Evolutionary conservation across 2,888 invertebrate species (phyloP).

Genomic region (Leptinotarsa juncta): DNA sequence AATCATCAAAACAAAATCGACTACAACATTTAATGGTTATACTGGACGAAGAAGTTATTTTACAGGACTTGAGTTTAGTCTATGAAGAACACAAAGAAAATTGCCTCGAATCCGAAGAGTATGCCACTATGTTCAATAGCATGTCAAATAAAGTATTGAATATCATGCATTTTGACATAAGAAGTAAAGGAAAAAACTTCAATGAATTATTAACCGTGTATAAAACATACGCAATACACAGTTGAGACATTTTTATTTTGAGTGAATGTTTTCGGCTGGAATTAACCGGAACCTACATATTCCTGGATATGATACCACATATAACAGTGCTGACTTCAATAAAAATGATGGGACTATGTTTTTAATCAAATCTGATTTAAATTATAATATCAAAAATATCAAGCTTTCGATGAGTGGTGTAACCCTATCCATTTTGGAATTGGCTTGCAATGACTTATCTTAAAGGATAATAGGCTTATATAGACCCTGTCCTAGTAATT

Average conservation of each 20-base stretch:
- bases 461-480: neutral
- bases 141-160: too few species aligned
- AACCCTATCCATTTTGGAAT: constrained; percentile 1
- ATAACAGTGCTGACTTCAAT: constrained; percentile 13
- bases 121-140: too few species aligned
- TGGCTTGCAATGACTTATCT: neutral
- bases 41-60: too few species aligned
- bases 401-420: constrained; percentile 8
- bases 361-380: constrained; percentile 22
- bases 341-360: constrained; percentile 3
- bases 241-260: neutral
- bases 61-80: too few species aligned
- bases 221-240: constrained; percentile 4
- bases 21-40: too few species aligned
- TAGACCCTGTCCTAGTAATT: neutral
- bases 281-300: neutral
- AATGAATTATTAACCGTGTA: neutral
- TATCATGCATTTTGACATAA: too few species aligned
- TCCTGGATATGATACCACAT: constrained; percentile 5
- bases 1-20: too few species aligned
- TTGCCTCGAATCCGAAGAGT: too few species aligned
- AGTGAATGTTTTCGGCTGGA: neutral
- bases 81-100: too few species aligned
- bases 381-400: constrained; percentile 10
- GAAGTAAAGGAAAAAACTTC: too few species aligned